Conservation (phyloP, 2,888 invertebrate genomes). For the Physocephala rufipes region DNA sequence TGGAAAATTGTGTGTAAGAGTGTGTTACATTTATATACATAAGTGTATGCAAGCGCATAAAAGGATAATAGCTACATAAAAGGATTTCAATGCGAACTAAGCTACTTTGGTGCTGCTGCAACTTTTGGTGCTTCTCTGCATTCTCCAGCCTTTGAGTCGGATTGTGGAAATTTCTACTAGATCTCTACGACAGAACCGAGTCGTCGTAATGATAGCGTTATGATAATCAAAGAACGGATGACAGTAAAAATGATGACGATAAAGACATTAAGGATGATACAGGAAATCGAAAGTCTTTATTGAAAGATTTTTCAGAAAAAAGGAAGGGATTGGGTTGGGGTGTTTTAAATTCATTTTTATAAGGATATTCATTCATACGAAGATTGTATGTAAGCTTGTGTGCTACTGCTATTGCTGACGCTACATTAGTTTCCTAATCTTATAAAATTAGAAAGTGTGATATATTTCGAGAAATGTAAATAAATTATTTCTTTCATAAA, state of each 20-base stretch:
- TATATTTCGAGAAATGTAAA: not conserved
- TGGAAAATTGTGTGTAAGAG: no score
- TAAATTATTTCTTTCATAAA: conserved; percentile 5
- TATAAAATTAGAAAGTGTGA: not conserved
- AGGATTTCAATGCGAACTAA: conserved; percentile 32
- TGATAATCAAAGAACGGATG: conserved; percentile 28
- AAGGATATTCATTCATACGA: conserved; percentile 20
- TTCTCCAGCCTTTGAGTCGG: conserved; percentile 16
- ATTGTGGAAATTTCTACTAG: not conserved
- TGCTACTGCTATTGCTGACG: not conserved
- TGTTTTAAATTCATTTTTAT: not conserved
- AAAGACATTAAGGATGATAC: conserved; percentile 9
- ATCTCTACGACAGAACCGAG: no score
- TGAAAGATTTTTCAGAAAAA: conserved; percentile 7
- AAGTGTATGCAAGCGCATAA: conserved; percentile 20
- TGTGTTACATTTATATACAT: not conserved
- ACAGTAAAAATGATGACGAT: conserved; percentile 8
- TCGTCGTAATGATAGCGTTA: conserved; percentile 27
- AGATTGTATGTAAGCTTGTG: conserved; percentile 17
- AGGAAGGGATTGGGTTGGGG: not conserved
- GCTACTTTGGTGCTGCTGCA: conserved; percentile 27
- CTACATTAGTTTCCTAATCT: not conserved
- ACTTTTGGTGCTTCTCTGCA: conserved; percentile 7
- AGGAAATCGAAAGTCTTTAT: conserved; percentile 34
- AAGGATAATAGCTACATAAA: conserved; percentile 35